Evolutionary conservation across 2,113 vertebrate genomes (phyloP).

Genomic region (Cyphomyrus discorhynchus): DNA sequence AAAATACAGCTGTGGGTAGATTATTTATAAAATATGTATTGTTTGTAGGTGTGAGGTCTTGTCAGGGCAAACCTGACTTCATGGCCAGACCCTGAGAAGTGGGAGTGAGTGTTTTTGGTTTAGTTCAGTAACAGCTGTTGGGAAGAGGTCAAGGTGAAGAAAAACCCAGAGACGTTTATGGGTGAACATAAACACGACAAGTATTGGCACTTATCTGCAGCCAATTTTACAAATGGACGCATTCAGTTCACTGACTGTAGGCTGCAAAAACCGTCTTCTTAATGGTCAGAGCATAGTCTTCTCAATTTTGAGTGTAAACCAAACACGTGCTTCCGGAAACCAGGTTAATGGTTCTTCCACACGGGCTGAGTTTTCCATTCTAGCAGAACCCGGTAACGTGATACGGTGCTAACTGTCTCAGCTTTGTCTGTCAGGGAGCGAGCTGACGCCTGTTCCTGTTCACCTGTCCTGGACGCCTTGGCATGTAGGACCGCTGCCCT

Average conservation of each 20-base stretch:
- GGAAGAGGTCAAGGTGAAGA: neutral
- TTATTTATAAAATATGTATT: slow-evolving; percentile 6
- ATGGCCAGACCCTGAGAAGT: neutral
- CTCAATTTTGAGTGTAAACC: neutral
- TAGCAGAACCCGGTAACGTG: neutral
- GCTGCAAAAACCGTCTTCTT: neutral
- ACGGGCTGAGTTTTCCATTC: neutral
- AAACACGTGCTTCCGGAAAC: neutral
- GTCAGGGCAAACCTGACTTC: neutral
- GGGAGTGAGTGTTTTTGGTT: neutral
- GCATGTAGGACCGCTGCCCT: neutral
- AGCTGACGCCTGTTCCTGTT: neutral
- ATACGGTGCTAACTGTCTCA: neutral
- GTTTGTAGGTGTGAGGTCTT: slow-evolving; percentile 1
- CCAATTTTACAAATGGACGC: neutral
- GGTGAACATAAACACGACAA: neutral
- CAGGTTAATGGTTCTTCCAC: neutral
- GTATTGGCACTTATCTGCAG: neutral
- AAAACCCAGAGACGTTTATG: neutral
- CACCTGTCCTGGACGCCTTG: neutral
- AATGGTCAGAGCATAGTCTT: neutral
- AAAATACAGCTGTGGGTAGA: neutral
- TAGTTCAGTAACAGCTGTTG: neutral
- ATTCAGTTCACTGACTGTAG: neutral
- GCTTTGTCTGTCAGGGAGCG: neutral